Evolutionary conservation across 2,113 vertebrate genomes (phyloP), one percentile per base, ranked within the genome.

Genomic region (Budorcas taxicolor): DNA sequence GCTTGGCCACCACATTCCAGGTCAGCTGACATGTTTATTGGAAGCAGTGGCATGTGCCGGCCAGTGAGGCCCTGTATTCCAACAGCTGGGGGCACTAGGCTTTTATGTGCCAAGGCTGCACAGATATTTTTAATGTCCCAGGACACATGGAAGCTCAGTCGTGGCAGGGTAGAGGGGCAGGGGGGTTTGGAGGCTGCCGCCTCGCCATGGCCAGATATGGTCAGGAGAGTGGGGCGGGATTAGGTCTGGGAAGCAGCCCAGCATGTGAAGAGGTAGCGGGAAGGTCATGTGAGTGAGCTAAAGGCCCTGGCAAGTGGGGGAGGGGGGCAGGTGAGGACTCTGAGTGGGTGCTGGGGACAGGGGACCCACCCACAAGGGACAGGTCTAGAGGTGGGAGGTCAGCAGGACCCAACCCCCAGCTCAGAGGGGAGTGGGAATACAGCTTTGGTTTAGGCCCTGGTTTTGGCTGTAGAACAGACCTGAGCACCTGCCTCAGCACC

Each of bases 71-170:
- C 27, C 62, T 47, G 76, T 1, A 57, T 52, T 45, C 40, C 53
- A 52, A 31, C 90, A 94, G 67, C 92, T 76, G 96, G 12, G 82
- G 58, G 74, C 7, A 2, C 27, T 43, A 40, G 74, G n/a, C 40
- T 92, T 95, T 71, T 88, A 4, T 40, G 8, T 90, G 89, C 93
- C 97, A 87, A 31, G 91, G 83, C 43, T 17, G 84, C 43, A 71
- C 60, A 74, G 97, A 71, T 45, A 90, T 19, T 89, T 89, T 97
- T 87, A 97, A 96, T 96, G 93, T 97, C 95, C 71, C 33, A n/a
- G 92, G 95, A 82, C 96, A 88, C 57, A 96, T 40, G 94, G 92
- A 76, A 60, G 64, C 81, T 76, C 40, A 7, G 43, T 55, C 76
- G 85, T 91, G 53, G 82, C 84, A 47, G 87, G 78, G 2, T 23